These are phyloP conservation scores for Cebus imitator DNA, from an alignment of 2,113 vertebrate genomes.

Conservation along the genomic window DNA sequence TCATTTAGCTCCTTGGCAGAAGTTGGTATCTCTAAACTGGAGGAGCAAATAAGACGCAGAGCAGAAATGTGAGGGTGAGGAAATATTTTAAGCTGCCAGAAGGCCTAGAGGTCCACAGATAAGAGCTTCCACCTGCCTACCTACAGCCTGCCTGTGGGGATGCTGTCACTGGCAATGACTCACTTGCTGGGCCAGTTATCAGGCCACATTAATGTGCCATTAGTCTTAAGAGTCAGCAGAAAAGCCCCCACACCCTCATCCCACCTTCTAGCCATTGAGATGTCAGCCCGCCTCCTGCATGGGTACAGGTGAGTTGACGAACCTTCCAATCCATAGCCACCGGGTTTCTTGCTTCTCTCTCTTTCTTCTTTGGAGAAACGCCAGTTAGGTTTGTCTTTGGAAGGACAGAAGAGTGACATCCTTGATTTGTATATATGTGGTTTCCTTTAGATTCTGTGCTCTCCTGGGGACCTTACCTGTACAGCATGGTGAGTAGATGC, in stretches of 20 bases:
- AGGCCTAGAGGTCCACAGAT: neutral
- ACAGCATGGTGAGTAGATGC: slow-evolving; percentile 91
- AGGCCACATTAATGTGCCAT: neutral
- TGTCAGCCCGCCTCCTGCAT: neutral
- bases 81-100: neutral
- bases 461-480: slow-evolving; percentile 97
- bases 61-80: neutral
- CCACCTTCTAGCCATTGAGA: neutral
- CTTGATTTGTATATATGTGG: neutral
- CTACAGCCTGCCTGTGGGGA: neutral
- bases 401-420: neutral
- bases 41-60: neutral
- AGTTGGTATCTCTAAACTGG: neutral
- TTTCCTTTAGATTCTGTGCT: slow-evolving; percentile 93
- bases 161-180: neutral
- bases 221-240: neutral
- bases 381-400: neutral
- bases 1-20: neutral
- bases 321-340: neutral
- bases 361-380: neutral
- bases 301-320: neutral
- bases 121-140: neutral
- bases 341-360: neutral
- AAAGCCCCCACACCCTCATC: neutral
- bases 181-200: neutral